These are phyloP conservation scores for Stichodactyla mertensii DNA, from an alignment of 64 coral and sea anemone genomes.

Conservation along the genomic window DNA sequence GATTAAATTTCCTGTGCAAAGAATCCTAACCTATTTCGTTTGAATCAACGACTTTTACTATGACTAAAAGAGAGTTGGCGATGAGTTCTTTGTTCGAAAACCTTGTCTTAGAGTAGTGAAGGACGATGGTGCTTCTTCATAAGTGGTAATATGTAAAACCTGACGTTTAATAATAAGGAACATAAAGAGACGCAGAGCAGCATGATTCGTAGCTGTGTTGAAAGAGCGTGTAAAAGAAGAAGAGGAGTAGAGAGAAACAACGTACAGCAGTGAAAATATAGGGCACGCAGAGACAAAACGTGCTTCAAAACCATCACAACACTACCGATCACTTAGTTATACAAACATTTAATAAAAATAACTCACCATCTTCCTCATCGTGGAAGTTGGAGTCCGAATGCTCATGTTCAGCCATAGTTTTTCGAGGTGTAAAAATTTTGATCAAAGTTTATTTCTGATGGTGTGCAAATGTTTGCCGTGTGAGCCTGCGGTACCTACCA, in stretches of 20 bases:
- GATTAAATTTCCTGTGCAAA: too few relatives aligned
- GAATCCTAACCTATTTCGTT: too few relatives aligned
- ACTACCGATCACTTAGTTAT: not conserved
- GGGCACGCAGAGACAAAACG: not conserved
- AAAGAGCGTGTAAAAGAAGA: not conserved
- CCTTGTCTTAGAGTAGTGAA: not conserved
- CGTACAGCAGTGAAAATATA: not conserved
- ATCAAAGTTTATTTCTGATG: too few relatives aligned
- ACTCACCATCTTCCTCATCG: slow-evolving; percentile 40
- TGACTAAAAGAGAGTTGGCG: too few relatives aligned
- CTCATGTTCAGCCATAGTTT: slow-evolving; percentile 18
- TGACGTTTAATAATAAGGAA: not conserved
- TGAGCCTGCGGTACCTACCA: slow-evolving; percentile 1
- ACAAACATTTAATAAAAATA: not conserved
- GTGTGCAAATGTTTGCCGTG: not conserved
- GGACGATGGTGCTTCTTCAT: not conserved
- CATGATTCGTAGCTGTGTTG: not conserved
- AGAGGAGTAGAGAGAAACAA: too few relatives aligned
- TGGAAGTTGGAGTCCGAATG: not conserved
- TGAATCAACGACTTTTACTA: too few relatives aligned
- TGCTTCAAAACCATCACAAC: not conserved
- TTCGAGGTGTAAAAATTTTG: not conserved
- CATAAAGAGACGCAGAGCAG: not conserved
- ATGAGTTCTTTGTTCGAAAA: not conserved
- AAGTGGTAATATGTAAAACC: not conserved